phyloP scores from a whole-genome alignment of 1,140 invertebrate genomes.

The Drosophila yakuba region DNA sequence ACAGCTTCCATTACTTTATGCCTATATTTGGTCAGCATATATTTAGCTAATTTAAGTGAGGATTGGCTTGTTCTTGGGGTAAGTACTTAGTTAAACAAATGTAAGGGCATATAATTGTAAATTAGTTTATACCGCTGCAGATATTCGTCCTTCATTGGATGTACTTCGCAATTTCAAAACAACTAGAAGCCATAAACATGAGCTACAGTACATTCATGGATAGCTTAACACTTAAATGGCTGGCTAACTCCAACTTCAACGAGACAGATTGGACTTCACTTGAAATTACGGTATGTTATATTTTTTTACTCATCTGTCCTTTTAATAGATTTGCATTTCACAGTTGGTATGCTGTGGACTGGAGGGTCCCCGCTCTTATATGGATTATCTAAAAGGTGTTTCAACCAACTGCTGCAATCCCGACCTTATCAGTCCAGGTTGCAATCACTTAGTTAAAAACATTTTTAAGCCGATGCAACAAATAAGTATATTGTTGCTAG shows the following conservation, averaged over 20 bases:
- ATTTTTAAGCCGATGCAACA: neutral
- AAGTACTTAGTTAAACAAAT: neutral
- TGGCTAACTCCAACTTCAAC: conserved; percentile 9
- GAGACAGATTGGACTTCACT: conserved; percentile 29
- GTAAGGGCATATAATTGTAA: neutral
- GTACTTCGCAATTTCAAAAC: neutral
- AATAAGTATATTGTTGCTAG: neutral
- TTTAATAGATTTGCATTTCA: neutral
- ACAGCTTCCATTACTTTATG: conserved; percentile 11
- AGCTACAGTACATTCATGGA: neutral
- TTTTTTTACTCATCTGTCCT: too few relatives aligned
- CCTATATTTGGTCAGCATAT: conserved; percentile 21
- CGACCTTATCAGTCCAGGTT: conserved; percentile 28
- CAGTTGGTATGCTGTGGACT: conserved; percentile 52
- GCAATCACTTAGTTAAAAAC: conserved; percentile 14
- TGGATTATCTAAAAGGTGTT: conserved; percentile 32
- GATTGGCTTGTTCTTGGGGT: conserved; percentile 46
- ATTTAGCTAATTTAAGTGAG: conserved; percentile 4
- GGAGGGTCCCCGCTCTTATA: conserved; percentile 41
- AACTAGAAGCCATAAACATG: neutral
- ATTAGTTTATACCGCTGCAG: conserved; percentile 40
- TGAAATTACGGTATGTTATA: conserved; percentile 28
- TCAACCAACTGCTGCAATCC: conserved; percentile 22
- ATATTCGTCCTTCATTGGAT: conserved; percentile 2
- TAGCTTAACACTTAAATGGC: conserved; percentile 4